These are phyloP conservation scores for Leptura quadrifasciata DNA, from an alignment of 2,888 invertebrate species.

Conservation along the genomic window DNA sequence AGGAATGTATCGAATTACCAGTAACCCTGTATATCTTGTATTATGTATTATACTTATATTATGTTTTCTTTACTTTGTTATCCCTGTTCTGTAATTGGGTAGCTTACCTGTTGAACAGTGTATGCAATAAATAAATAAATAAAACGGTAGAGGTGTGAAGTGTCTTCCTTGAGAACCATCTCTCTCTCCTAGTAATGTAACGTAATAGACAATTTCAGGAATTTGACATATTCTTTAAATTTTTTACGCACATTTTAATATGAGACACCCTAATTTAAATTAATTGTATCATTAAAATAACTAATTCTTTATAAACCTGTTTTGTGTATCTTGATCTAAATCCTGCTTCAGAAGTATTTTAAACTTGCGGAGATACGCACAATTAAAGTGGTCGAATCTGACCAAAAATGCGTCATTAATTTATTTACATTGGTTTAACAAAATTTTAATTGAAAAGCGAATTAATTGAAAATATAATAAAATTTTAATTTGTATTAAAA, in stretches of 20 bases:
- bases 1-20: no score
- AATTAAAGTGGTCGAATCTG: slow-evolving; percentile 7
- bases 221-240: background rate
- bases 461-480: background rate
- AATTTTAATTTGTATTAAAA: background rate
- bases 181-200: no score
- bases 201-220: background rate
- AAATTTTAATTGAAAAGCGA: background rate
- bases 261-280: background rate
- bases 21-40: no score
- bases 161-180: no score
- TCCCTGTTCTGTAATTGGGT: no score
- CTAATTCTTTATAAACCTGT: background rate
- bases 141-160: no score
- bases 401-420: background rate
- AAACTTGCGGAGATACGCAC: slow-evolving; percentile 1
- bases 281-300: slow-evolving; percentile 4
- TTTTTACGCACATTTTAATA: background rate
- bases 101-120: no score
- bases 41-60: no score
- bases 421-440: slow-evolving; percentile 1
- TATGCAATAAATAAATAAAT: no score
- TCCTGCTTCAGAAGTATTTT: background rate
- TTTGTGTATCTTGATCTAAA: background rate
- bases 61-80: no score